These are phyloP conservation scores for Plumapathes pennacea DNA, from an alignment of 92 coral and sea anemone species.

Conservation along the genomic window DNA sequence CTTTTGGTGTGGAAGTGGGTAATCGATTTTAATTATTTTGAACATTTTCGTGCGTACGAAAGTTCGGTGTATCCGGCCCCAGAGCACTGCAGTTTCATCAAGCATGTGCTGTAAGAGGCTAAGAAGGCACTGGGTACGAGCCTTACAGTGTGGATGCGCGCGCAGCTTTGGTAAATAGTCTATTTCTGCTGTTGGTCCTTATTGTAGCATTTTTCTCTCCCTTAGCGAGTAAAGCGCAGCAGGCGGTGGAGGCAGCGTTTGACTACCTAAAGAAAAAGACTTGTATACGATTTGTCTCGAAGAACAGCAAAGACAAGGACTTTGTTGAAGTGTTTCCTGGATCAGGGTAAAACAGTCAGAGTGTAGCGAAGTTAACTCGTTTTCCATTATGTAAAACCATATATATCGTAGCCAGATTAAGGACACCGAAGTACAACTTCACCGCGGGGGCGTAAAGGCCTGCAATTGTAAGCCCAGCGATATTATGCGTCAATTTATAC, in stretches of 20 bases:
- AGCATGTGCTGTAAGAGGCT: neutral
- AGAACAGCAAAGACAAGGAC: constrained; percentile 19
- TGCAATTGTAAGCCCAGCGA: too few species aligned
- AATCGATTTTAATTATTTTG: too few species aligned
- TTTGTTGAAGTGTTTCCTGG: constrained; percentile 44
- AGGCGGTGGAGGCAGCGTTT: constrained; percentile 10
- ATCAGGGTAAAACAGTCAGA: constrained; percentile 22
- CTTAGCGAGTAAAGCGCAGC: neutral
- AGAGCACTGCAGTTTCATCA: neutral
- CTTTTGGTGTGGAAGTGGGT: too few species aligned
- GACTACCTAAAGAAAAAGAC: constrained; percentile 30
- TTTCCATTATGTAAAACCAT: neutral
- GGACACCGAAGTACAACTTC: too few species aligned
- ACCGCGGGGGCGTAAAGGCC: too few species aligned
- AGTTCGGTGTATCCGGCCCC: neutral
- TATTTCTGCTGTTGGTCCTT: too few species aligned
- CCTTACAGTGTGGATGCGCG: too few species aligned
- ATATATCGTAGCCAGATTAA: neutral
- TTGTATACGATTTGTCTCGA: constrained; percentile 47
- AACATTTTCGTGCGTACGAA: too few species aligned
- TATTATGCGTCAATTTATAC: too few species aligned
- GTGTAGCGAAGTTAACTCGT: neutral
- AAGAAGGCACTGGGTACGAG: too few species aligned
- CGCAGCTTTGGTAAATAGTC: too few species aligned
- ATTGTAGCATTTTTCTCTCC: too few species aligned